phyloP scores from a whole-genome alignment of 2,113 vertebrate genomes.

The Cyphomyrus plagiostoma region DNA sequence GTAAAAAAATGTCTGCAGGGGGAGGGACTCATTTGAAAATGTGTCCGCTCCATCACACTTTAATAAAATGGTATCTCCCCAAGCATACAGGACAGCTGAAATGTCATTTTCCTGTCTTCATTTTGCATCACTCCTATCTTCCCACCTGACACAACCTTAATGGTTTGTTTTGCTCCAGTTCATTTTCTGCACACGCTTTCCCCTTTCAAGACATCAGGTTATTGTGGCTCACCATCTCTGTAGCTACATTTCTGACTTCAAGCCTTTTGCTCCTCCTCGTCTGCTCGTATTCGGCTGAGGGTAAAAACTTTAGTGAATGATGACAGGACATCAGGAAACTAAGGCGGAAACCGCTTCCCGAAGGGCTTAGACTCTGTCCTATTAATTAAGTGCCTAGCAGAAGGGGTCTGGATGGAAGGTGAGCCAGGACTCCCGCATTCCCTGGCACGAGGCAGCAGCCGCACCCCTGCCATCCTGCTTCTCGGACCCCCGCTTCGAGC shows the following conservation, averaged over 20 bases:
- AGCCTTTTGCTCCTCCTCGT: background rate
- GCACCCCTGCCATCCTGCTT: background rate
- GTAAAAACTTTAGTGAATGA: slow-evolving; percentile 33
- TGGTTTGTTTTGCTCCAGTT: slow-evolving; percentile 32
- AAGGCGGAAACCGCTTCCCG: slow-evolving; percentile 12
- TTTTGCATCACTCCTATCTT: slow-evolving; percentile 24
- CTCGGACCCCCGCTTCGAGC: background rate
- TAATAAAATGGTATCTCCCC: slow-evolving; percentile 25
- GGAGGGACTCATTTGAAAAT: slow-evolving; percentile 15
- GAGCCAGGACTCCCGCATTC: background rate
- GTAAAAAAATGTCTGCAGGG: slow-evolving; percentile 21
- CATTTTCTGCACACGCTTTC: slow-evolving; percentile 21
- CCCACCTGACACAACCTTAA: slow-evolving; percentile 34
- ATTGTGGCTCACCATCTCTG: slow-evolving; percentile 20
- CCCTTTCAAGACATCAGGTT: slow-evolving; percentile 24
- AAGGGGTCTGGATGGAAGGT: background rate
- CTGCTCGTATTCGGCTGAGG: slow-evolving; percentile 29
- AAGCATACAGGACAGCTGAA: slow-evolving; percentile 29
- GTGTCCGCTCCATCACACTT: slow-evolving; percentile 18
- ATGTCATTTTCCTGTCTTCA: slow-evolving; percentile 34
- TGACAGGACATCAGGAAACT: slow-evolving; percentile 19
- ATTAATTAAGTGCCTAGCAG: slow-evolving; percentile 23
- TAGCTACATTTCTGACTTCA: background rate
- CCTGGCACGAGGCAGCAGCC: background rate
- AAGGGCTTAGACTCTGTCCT: slow-evolving; percentile 18